Percentiles rank a stretch among this genome's conserved stretches.
phyloP scores from a whole-genome alignment of 2,888 invertebrate species.

The Drosophila nigricruria region DNA sequence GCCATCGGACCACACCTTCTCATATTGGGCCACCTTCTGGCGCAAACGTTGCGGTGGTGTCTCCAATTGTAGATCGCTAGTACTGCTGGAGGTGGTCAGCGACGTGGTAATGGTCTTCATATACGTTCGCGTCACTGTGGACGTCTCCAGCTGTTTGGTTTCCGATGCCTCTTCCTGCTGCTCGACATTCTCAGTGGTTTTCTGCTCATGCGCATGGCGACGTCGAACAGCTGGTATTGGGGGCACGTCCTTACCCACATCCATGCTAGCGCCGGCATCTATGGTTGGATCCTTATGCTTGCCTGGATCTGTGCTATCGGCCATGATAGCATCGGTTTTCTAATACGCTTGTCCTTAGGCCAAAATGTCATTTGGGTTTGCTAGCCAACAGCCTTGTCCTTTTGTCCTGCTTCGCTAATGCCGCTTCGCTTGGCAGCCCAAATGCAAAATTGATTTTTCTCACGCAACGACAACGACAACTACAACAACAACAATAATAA shows the following conservation, averaged over 20 bases:
- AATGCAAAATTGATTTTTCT: constrained; percentile 83
- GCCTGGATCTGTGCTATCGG: constrained; percentile 78
- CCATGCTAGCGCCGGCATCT: constrained; percentile 55
- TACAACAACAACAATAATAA: constrained; percentile 21
- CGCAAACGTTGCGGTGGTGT: constrained; percentile 86
- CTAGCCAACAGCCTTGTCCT: constrained; percentile 41
- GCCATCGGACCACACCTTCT: constrained; percentile 90
- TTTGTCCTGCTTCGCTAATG: constrained; percentile 27
- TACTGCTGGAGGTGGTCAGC: constrained; percentile 63
- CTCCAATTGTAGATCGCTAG: constrained; percentile 39
- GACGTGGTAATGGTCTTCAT: constrained; percentile 79
- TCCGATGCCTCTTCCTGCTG: constrained; percentile 34
- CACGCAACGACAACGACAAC: constrained; percentile 66
- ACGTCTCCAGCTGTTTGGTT: constrained; percentile 72
- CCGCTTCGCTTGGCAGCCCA: constrained; percentile 27
- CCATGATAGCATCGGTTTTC: constrained; percentile 83
- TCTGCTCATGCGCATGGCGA: constrained; percentile 74
- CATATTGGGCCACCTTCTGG: constrained; percentile 92
- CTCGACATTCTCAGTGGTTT: constrained; percentile 55
- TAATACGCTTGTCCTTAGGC: constrained; percentile 44
- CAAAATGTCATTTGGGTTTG: constrained; percentile 68
- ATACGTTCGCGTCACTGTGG: constrained; percentile 74
- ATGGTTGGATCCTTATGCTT: constrained; percentile 78
- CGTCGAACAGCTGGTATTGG: constrained; percentile 81
- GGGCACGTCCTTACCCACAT: constrained; percentile 39